Base-by-base conservation (phyloP, 2,888 invertebrate genomes). In the Dynastes grantii region DNA sequence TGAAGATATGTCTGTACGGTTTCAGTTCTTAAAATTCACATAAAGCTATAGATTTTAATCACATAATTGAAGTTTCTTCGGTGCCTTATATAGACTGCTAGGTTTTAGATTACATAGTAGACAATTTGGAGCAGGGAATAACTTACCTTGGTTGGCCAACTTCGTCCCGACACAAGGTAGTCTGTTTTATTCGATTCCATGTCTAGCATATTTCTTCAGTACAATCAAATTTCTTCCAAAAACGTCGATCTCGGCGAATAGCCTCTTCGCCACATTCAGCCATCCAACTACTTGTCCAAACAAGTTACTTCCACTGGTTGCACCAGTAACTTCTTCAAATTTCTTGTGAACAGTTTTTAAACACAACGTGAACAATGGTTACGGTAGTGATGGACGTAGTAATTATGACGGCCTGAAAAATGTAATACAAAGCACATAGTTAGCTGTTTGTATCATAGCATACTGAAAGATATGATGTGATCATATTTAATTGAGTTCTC, bases 61-160 rank as follows among this genome's bases (percentile, higher is more conserved):
- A 53, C 16, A 6, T 53, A 11, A 53, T 53, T n/a, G 53, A n/a
- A 1, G 6, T n/a, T 5, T 6, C 2, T 4, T 3, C 13, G 11
- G 6, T n/a, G 13, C 53, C 5, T 53, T 6, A 1, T 53, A 53
- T 6, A 4, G 13, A 16, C 5, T 6, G 13, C 13, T n/a, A 5
- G 0, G 2, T 53, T 53, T n/a, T 13, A n/a, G 16, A n/a, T n/a
- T 6, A 16, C 22, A 22, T 22, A 16, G n/a, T n/a, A 53, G 5
- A 53, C n/a, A 53, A n/a, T 53, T 13, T n/a, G 4, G 16, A 53
- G 5, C 5, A 53, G 16, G 11, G 53, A 11, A 53, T 16, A 37
- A 1, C 78, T 73, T 79, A 79, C 78, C 78, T 79, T 79, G 29
- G 70, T 27, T n/a, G 76, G 67, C 76, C 78, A 76, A 27, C 45